Evolutionary conservation across 2,888 invertebrate genomes (phyloP).

Genomic region (Cyclophora punctaria): DNA sequence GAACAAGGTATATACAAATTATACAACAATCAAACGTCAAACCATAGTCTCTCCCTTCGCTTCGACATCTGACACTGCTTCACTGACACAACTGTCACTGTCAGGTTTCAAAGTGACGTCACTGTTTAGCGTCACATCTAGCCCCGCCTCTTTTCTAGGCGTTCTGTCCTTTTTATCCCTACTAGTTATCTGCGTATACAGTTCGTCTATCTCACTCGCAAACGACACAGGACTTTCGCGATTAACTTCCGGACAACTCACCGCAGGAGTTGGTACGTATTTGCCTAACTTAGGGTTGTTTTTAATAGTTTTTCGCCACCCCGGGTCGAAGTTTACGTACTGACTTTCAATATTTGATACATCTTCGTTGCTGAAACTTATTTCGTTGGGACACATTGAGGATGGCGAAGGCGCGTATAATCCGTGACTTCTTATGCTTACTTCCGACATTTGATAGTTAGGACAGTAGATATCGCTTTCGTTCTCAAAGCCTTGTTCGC

Average conservation of each 20-base stretch:
- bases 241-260: conserved; percentile 66
- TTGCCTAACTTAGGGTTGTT: conserved; percentile 57
- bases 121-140: conserved; percentile 60
- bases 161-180: conserved; percentile 51
- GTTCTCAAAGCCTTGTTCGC: conserved; percentile 69
- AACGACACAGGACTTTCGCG: conserved; percentile 62
- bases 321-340: conserved; percentile 75
- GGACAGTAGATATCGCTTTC: conserved; percentile 78
- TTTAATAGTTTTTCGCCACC: conserved; percentile 64
- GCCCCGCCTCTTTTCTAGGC: conserved; percentile 38
- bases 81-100: conserved; percentile 69
- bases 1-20: conserved; percentile 3
- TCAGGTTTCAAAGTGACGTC: conserved; percentile 64
- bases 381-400: conserved; percentile 68
- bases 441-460: conserved; percentile 78
- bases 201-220: conserved; percentile 78
- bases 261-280: conserved; percentile 58
- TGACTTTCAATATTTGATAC: conserved; percentile 68
- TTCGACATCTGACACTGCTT: conserved; percentile 56
- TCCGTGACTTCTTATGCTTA: conserved; percentile 78
- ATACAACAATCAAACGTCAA: conserved; percentile 17
- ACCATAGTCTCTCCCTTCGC: conserved; percentile 61
- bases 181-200: conserved; percentile 80
- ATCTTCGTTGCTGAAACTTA: conserved; percentile 68
- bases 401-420: conserved; percentile 77